Evolutionary conservation across 2,797 vertebrate genomes (phyloP), one percentile per base, ranked within the genome.

Genomic region (Kryptopterus vitreolus): DNA sequence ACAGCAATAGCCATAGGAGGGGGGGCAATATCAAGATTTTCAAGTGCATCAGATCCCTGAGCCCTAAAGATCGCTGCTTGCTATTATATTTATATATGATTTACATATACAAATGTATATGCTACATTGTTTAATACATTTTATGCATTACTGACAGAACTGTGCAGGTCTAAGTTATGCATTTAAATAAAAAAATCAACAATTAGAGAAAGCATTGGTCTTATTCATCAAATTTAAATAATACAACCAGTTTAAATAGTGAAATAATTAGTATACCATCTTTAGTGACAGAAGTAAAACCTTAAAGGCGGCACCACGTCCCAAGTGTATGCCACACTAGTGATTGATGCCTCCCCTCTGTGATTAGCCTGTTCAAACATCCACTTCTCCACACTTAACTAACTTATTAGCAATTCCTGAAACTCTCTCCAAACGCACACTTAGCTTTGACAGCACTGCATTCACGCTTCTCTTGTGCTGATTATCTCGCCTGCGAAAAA

Each of bases 321-420:
- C 10, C 7, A 24, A 55, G 70, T 57, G 50, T 72, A n/a, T 57
- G 31, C 31, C 52, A 57, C 15, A 15, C 31, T 24, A 22, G 5
- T 53, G 48, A 71, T 31, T 53, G 50, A 55, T 57, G 70, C 20
- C 69, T 35, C 52, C n/a, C 31, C 20, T 16, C 12, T 72, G 70
- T 55, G 70, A 72, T 55, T 72, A 72, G 20, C 12, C 31, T n/a
- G 50, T 55, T 72, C 70, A 53, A 72, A 35, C 48, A 71, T 22
- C 48, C 20, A 22, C 69, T 53, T 71, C 48, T 53, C 18, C 29
- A 22, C 0, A n/a, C 48, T 71, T 22, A 33, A 48, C 48, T 71
- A 71, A 71, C 26, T 53, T 71, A 71, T 71, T 52, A 52, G 48
- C 48, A 33, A 71, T 71, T 71, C 48, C 69, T 33, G 29, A 53